phyloP scores from a whole-genome alignment of 2,888 invertebrate species.

The Drosophila mimica region DNA sequence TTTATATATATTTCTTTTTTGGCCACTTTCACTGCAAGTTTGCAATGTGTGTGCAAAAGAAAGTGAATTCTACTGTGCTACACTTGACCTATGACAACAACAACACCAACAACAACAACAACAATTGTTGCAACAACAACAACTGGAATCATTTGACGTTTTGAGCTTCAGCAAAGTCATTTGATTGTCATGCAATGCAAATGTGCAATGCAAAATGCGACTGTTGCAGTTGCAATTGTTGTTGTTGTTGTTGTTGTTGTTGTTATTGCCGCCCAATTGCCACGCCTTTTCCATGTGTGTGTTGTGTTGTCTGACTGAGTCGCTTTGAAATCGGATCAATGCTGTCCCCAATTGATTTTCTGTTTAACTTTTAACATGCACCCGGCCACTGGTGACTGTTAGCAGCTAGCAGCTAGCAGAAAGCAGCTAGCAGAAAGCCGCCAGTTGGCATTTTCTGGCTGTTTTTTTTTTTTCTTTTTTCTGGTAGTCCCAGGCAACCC shows the following conservation, averaged over 20 bases:
- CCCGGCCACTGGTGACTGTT: constrained; percentile 33
- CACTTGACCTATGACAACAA: constrained; percentile 79
- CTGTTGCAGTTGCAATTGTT: constrained; percentile 9
- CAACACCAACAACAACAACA: constrained; percentile 42
- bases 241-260: constrained; percentile 4
- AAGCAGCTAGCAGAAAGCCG: background rate
- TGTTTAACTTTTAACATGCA: constrained; percentile 76
- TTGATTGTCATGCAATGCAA: constrained; percentile 75
- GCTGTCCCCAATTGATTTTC: constrained; percentile 78
- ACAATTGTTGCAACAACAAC: constrained; percentile 25
- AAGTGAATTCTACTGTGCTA: constrained; percentile 79
- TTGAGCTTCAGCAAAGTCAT: constrained; percentile 52
- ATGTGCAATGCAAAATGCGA: constrained; percentile 38
- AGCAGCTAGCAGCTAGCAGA: background rate
- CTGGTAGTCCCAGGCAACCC: constrained; percentile 55
- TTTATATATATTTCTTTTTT: background rate
- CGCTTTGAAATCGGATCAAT: constrained; percentile 70
- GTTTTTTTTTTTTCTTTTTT: background rate
- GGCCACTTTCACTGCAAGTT: constrained; percentile 71
- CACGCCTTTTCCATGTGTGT: constrained; percentile 22
- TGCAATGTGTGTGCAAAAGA: constrained; percentile 64
- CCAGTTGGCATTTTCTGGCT: background rate
- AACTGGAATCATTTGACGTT: constrained; percentile 64
- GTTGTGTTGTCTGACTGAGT: constrained; percentile 30
- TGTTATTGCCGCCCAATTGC: constrained; percentile 15